Base-by-base conservation (phyloP, 1,140 invertebrate species). In the Pseudomyrmex gracilis region DNA sequence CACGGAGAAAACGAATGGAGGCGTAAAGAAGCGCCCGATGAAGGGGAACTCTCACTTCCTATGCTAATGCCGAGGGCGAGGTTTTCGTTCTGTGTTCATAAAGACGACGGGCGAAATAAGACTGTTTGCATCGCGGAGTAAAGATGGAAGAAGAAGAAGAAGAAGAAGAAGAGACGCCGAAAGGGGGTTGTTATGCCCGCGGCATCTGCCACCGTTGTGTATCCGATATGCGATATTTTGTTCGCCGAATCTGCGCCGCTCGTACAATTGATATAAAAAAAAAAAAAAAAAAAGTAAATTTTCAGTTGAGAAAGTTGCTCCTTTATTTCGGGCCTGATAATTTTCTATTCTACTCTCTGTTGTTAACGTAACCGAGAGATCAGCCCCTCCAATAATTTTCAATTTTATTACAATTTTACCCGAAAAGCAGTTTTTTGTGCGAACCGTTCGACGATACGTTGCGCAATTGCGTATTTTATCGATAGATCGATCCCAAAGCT, bases 221-320 rank as follows among this genome's bases (percentile, higher is more conserved):
- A 87, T 85, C 88, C 85, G 89, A 91, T 91, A 91, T 91, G 87
- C 71, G 82, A 87, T 88, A 92, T 91, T 92, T 90, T 90, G 90
- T 89, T 92, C 87, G 86, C 70, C 82, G 63, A 58, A 58, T 76
- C 76, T 77, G 51, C 45, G 73, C 12, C 49, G 43, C 68, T 70
- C 57, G 24, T 61, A 24, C 20, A 51, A 57, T 78, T 71, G 71
- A 76, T 47, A 58, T 53, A 57, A 34, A 49, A 34, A 34, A 24
- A 15, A 47, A 49, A 47, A 49, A 24, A 13, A 45, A 73, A 58
- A 66, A 67, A 70, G 78, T 24, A 43, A 76, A 87, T 57, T 34
- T 0, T 34, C 5, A 34, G 7, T 34, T 34, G 34, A 0, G 34
- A 34, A 76, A 88, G 85, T 87, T 87, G 89, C 90, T 87, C 90